A percentile compares a stretch with the other conserved stretches of the same genome.
phyloP scores from a whole-genome alignment of 2,113 vertebrate species.

The Crotophaga sulcirostris region DNA sequence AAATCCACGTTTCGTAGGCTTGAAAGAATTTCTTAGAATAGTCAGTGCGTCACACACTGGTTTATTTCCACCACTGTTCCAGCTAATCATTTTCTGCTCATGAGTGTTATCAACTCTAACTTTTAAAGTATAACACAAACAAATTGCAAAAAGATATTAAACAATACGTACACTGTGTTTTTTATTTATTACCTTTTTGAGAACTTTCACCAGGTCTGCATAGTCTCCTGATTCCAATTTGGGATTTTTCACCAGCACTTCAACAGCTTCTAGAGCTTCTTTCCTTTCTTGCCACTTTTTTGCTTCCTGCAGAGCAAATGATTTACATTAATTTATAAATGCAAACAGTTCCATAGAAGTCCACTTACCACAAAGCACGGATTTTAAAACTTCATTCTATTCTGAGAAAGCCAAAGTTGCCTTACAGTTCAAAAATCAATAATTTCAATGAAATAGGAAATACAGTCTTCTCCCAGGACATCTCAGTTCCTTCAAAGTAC shows the following conservation, averaged over 20 bases:
- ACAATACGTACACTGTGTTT: background rate
- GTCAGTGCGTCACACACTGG: background rate
- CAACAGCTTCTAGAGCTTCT: constrained; percentile 92
- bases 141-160: background rate
- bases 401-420: background rate
- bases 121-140: background rate
- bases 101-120: background rate
- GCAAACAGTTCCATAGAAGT: background rate
- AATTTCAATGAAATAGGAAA: background rate
- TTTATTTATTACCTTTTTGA: constrained; percentile 88
- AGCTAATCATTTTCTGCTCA: background rate
- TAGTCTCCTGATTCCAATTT: constrained; percentile 95
- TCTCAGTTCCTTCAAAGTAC: background rate
- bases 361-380: background rate
- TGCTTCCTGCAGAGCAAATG: constrained; percentile 84
- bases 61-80: background rate
- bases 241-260: constrained; percentile 89
- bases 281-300: constrained; percentile 99
- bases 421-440: background rate
- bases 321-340: background rate
- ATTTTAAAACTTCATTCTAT: background rate
- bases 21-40: background rate
- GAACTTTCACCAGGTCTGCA: constrained; percentile 90
- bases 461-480: background rate
- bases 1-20: background rate